Base-by-base conservation (phyloP, 2,113 vertebrate species). In the Spilogale gracilis region DNA sequence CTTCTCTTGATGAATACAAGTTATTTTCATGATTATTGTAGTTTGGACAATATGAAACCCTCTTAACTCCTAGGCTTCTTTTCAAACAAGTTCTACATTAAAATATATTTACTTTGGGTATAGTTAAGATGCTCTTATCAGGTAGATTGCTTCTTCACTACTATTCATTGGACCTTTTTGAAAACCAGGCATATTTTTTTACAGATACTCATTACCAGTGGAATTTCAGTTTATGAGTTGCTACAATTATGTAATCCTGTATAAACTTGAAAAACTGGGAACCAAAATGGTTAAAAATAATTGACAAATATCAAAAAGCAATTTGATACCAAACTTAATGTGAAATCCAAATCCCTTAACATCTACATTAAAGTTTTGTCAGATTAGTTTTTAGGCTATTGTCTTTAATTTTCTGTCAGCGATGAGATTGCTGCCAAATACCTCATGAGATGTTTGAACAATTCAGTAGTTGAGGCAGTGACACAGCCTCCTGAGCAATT, bases 291-390 rank as follows among this genome's bases (percentile, higher is more conserved):
- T 56, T 61, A 54, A 91, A 95, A 85, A 71, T 38, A 16, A 14
- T 81, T 78, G 10, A 17, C 30, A 85, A 56, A n/a, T 43, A 93
- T 58, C 30, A 76, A 85, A 91, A 54, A 18, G 7, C 32, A 85
- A 11, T 67, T 43, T 61, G 71, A 56, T 58, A 56, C 16, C 71
- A 32, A 95, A 93, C 21, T 54, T 90, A 52, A 52, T 48, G 17
- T 97, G 21, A 93, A 74, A 80, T 69, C 32, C 10, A 83, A 84
- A 50, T 67, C 30, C 96, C 38, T 48, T 58, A 88, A 84, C 17
- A 17, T 74, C 30, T 63, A 1, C 45, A 0, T 21, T 93, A 58
- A 69, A 76, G 76, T 71, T 86, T 90, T 89, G 69, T 81, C 9
- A 50, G 30, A 61, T 67, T 81, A 60, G 27, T 14, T 58, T n/a